Base-by-base conservation (phyloP, 2,888 invertebrate genomes). In the Nephrocerus scutellatus region DNA sequence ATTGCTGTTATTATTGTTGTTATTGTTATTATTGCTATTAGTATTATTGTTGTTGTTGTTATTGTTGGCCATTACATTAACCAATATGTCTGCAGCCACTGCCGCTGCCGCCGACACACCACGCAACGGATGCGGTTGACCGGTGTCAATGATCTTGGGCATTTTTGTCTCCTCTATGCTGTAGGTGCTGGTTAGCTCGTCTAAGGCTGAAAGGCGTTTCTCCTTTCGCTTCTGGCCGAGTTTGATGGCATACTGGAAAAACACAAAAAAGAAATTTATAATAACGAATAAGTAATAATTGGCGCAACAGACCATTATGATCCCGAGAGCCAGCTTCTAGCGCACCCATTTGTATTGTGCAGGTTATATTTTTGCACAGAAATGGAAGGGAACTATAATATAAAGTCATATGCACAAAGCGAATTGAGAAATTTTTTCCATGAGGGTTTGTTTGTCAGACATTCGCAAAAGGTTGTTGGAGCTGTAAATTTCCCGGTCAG, bases 191-290 rank as follows among this genome's bases (percentile, higher is more conserved):
- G 73, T 73, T 50, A 74, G 66, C 51, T 68, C 70, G 30, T 67
- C 65, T 38, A 69, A 55, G 22, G 67, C 66, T 42, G 68, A 69
- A 46, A 74, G 63, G 42, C 74, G 72, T 60, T 74, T 74, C 56
- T 74, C 72, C 63, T 74, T 74, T 53, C 72, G 72, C 58, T 75
- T 75, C 57, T 72, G 73, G 48, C 73, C 74, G 64, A 73, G 61
- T 65, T 74, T 75, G 56, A 75, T 74, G 60, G 74, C 72, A 66
- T 72, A 74, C 75, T 75, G 62, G 25, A 57, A 50, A 31, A 26
- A 47, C 30, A 38, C 15, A 36, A 30, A 37, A 30, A 33, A 39
- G 16, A 29, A 20, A 12, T 22, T 35, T 18, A 33, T 16, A 24
- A 20, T 24, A 4, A 12, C n/a, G 13, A 10, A 5, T 10, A 24